Evolutionary conservation across 2,888 invertebrate genomes (phyloP).

Genomic region (Meiosimyza decipiens): DNA sequence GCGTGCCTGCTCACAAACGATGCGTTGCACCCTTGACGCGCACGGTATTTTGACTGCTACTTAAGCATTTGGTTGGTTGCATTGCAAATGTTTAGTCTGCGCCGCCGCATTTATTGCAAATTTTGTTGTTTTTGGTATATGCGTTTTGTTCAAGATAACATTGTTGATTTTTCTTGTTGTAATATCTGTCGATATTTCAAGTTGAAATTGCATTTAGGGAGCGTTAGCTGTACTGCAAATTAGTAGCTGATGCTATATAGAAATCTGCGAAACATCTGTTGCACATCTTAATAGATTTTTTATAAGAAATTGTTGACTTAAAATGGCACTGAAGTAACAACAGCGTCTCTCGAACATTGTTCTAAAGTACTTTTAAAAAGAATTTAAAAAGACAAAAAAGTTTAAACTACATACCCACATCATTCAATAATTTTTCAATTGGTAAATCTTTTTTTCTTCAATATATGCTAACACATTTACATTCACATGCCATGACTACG

Average conservation of each 20-base stretch:
- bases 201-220: background rate
- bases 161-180: background rate
- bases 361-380: no score
- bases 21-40: background rate
- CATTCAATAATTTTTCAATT: no score
- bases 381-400: no score
- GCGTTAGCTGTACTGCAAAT: background rate
- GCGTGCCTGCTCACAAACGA: slow-evolving; percentile 11
- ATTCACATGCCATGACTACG: no score
- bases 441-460: no score
- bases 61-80: background rate
- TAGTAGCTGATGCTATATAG: background rate
- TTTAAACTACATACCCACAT: no score
- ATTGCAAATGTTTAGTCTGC: slow-evolving; percentile 8
- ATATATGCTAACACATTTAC: no score
- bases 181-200: background rate
- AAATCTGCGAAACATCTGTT: slow-evolving; percentile 10
- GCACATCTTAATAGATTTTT: background rate
- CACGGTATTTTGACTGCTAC: background rate
- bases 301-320: background rate
- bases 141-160: background rate
- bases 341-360: background rate
- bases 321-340: background rate
- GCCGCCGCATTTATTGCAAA: background rate
- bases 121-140: no score